Base-by-base conservation (phyloP, 2,797 vertebrate genomes). In the Leptodactylus fallax region DNA sequence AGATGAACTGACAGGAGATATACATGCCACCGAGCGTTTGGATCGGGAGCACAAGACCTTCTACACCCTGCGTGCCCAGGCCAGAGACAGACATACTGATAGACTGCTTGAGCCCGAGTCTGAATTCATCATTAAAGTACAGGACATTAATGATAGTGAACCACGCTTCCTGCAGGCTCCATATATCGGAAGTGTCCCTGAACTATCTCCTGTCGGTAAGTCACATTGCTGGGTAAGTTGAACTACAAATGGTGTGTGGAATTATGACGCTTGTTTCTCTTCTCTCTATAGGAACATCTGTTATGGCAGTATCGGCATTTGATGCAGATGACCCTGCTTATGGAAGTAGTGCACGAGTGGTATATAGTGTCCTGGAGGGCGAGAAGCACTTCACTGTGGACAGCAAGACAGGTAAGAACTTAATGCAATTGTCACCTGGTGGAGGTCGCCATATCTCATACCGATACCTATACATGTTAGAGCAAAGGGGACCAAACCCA, bases 111-210 rank as follows among this genome's bases (percentile, higher is more conserved):
- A 99, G 90, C 97, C 98, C 0, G 98, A 99, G 94, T 99, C 98
- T 0, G 98, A 99, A 93, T 99, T 99, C 85, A 96, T 99, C 93
- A 98, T 99, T 95, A 99, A 99, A 92, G 98, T 99, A 89, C 98
- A 99, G 92, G 98, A 99, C 94, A 99, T 99, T 94, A 99, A 99
- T 0, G 98, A 99, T 95, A 99, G 97, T 0, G 98, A 99, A 90
- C 98, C 98, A 3, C 97, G 98, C 91, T 99, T 99, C 94, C 95
- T 98, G 90, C 97, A 98, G 47, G 98, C 97, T 14, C 98, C 98
- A 4, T 99, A 99, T 90, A 97, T 99, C 0, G 98, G 98, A 92
- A 99, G 98, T 0, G 98, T 99, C 92, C 96, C 98, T 0, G 98
- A 99, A 91, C 95, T 99, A 77, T 99, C 98, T 0, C 97, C 97